Evolutionary conservation across 2,888 invertebrate species (phyloP).

Genomic region (Dasypogon diadema): DNA sequence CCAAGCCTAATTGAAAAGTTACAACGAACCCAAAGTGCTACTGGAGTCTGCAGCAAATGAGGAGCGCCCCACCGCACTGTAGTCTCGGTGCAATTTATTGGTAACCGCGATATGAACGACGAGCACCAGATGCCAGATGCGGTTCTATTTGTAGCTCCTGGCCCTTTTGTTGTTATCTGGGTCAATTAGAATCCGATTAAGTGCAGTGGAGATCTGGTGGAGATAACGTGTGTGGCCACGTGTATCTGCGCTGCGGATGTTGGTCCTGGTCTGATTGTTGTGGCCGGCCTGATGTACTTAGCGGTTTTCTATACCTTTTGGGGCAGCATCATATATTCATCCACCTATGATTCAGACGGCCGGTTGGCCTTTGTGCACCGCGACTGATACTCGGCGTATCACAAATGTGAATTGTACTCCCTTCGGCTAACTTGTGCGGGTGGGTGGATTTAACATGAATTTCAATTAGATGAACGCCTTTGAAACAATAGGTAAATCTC

Average conservation of each 20-base stretch:
- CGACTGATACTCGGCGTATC: not conserved
- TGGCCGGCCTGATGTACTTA: no score
- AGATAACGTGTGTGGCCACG: conserved; percentile 39
- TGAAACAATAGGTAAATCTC: conserved; percentile 21
- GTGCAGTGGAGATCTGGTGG: conserved; percentile 36
- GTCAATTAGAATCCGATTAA: conserved; percentile 55
- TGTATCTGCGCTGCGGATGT: conserved; percentile 22
- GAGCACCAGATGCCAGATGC: conserved; percentile 18
- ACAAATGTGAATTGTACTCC: not conserved
- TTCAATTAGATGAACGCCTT: conserved; percentile 32
- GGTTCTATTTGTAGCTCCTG: conserved; percentile 27
- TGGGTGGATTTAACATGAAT: conserved; percentile 37
- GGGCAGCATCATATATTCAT: not conserved
- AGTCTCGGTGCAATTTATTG: not conserved
- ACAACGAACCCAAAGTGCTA: not conserved
- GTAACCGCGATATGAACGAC: not conserved
- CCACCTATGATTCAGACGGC: not conserved
- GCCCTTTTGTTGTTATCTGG: conserved; percentile 49
- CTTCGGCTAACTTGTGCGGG: not conserved
- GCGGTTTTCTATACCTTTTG: not conserved
- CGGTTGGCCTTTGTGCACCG: no score
- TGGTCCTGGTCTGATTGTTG: not conserved
- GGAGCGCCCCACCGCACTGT: not conserved
- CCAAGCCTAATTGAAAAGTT: conserved; percentile 23
- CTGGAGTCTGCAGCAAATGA: not conserved